A percentile compares a stretch with the other conserved stretches of the same genome.
Conservation (phyloP, 2,888 invertebrate species). For the Drosophila recens region DNA sequence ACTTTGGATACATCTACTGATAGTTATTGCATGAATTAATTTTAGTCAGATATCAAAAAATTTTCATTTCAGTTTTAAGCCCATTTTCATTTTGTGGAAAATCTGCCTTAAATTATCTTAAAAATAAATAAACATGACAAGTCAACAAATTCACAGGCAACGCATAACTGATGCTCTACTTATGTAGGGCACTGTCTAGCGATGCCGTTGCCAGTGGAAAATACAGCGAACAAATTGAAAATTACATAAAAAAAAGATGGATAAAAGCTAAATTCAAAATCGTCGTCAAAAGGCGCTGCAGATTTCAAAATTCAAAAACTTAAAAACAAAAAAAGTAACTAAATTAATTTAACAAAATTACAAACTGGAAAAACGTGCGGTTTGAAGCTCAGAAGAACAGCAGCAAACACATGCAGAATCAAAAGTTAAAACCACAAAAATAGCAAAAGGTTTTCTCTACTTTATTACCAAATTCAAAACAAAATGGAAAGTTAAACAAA, state of each 20-base stretch:
- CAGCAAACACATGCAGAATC: slow-evolving; percentile 46
- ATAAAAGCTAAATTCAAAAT: slow-evolving; percentile 81
- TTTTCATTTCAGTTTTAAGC: slow-evolving; percentile 35
- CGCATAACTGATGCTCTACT: slow-evolving; percentile 1
- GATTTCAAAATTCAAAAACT: slow-evolving; percentile 78
- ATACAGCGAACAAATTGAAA: slow-evolving; percentile 40
- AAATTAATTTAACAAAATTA: slow-evolving; percentile 59
- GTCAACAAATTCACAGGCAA: slow-evolving; percentile 42
- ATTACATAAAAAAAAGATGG: slow-evolving; percentile 41
- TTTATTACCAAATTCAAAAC: slow-evolving; percentile 70
- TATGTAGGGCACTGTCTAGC: slow-evolving; percentile 6
- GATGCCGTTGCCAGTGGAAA: slow-evolving; percentile 22
- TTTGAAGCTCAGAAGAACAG: slow-evolving; percentile 49
- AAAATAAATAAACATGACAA: slow-evolving; percentile 60
- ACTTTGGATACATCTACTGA: slow-evolving; percentile 69
- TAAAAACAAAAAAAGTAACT: slow-evolving; percentile 25
- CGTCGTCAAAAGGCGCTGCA: slow-evolving; percentile 66
- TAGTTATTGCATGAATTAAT: slow-evolving; percentile 68
- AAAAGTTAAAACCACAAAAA: slow-evolving; percentile 60
- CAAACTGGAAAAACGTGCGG: slow-evolving; percentile 44
- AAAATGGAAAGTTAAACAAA: slow-evolving; percentile 23
- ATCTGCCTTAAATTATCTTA: slow-evolving; percentile 67
- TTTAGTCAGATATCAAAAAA: slow-evolving; percentile 62
- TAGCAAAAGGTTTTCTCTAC: slow-evolving; percentile 81
- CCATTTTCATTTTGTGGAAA: slow-evolving; percentile 60